Base-by-base conservation (phyloP, 2,888 invertebrate genomes). In the Cryptocephalus moraei region DNA sequence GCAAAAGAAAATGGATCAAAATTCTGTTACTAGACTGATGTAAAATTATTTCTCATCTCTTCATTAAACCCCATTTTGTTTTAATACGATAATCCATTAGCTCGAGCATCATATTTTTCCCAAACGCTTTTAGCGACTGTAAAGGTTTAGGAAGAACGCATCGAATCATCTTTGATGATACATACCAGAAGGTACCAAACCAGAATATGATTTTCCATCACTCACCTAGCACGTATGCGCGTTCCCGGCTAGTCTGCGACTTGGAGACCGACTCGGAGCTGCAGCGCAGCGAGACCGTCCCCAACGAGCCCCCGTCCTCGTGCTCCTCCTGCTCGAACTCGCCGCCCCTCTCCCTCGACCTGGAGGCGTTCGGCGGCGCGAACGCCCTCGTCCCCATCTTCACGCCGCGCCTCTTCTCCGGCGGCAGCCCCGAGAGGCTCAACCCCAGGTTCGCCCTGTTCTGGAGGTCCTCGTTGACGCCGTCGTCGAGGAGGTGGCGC, bases 381-480 rank as follows among this genome's bases (percentile, higher is more conserved):
- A 82, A 83, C 9, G 82, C 82, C 59, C 82, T 75, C 8, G 82
- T 83, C 9, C 84, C 86, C 84, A 84, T 84, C 71, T 84, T 84
- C 4, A 84, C 84, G 45, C 84, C 82, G 51, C 82, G 73, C 56
- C 81, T 66, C 49, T 67, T 67, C 51, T 66, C 66, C 32, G 52
- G 49, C 4, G 63, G 61, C 14, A 68, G 53, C 3, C 67, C 68
- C 1, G 66, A 62, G 33, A 51, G 51, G 62, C 69, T 56, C 0
- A 83, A 82, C 60, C 77, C 79, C 58, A 82, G 80, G 63, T 85
- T 84, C 64, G 84, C 84, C 59, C 83, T 84, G 62, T 84, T 82
- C 60, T 78, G 78, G 56, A 75, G 78, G 43, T 73, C 74, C 59
- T 82, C 78, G 42, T 74, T 60, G 36, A 70, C 75, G 13, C 34